Base-by-base conservation (phyloP, 2,113 vertebrate genomes). In the Corydoras sp. region DNA sequence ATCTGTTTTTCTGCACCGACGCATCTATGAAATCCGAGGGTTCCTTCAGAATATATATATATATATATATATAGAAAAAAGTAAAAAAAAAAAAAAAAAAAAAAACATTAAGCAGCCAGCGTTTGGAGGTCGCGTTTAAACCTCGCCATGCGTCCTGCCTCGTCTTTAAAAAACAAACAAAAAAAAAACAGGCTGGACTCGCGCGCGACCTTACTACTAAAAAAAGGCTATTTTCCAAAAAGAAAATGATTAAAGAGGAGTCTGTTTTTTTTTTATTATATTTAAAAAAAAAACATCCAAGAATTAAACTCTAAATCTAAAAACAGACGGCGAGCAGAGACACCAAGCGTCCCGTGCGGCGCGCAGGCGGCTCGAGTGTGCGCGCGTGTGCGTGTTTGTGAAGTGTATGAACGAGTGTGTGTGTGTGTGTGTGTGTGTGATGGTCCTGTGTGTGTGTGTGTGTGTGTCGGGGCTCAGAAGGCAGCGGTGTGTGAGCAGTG, bases 401-500 rank as follows among this genome's bases (percentile, higher is more conserved):
- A 88, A 83, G 10, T 8, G 10, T 10, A 10, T 53, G 51, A 8
- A 8, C 24, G 51, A 3, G 51, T 7, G 65, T 15, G 50, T 11
- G 65, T 35, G 30, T 15, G 30, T 35, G 51, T n/a, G 51, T 68
- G 66, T 24, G 66, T 2, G 1, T 24, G 18, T 24, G 2, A 24
- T 24, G 18, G 18, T 24, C 18, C 18, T 31, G 14, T 6, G 50
- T 15, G 49, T 32, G 29, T 13, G 62, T 55, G 50, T 54, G 65
- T 65, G 63, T 65, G 63, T 65, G 9, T 55, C 10, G 4, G 53
- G 9, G 84, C 85, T 86, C 87, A 74, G 84, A 83, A 83, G 87
- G 85, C 85, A 84, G 53, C 53, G 13, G 54, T n/a, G 54, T n/a
- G 92, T 90, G 91, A 91, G 86, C 91, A 94, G 92, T 92, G 90